A percentile compares a stretch with the other conserved stretches of the same genome.
phyloP scores from a whole-genome alignment of 1,140 invertebrate genomes.

The Lethrus apterus region DNA sequence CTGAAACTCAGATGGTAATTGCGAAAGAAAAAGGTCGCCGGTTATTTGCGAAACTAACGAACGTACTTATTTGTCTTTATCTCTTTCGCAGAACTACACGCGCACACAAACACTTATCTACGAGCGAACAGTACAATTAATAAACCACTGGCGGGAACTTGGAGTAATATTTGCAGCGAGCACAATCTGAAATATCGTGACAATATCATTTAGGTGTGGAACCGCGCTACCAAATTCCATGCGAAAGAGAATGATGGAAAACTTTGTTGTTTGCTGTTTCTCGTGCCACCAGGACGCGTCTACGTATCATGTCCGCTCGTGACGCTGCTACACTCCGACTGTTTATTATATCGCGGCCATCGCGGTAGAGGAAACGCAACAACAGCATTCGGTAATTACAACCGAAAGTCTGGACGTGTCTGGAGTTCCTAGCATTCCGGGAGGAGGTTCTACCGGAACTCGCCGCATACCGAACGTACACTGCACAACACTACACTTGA shows the following conservation, averaged over 20 bases:
- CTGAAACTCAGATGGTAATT: too few species aligned
- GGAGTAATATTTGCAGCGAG: constrained; percentile 15
- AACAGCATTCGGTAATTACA: constrained; percentile 30
- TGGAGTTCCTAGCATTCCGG: constrained; percentile 27
- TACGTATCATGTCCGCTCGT: constrained; percentile 23
- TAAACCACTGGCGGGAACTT: too few species aligned
- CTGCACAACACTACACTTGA: too few species aligned
- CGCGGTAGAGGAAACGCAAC: constrained; percentile 26
- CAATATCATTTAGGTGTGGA: constrained; percentile 2
- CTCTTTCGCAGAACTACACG: too few species aligned
- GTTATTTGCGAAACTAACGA: too few species aligned
- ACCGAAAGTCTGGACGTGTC: constrained; percentile 32
- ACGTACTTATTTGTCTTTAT: too few species aligned
- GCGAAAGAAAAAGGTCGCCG: too few species aligned
- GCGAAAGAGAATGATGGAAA: too few species aligned
- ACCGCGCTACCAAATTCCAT: background rate
- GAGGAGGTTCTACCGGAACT: constrained; percentile 25
- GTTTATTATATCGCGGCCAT: constrained; percentile 32
- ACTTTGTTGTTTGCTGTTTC: too few species aligned
- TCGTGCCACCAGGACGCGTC: constrained; percentile 10
- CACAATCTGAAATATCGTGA: constrained; percentile 14
- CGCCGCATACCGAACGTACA: constrained; percentile 25
- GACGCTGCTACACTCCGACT: constrained; percentile 16
- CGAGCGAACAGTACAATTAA: too few species aligned
- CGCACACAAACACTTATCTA: too few species aligned